Conservation (phyloP, 2,888 invertebrate genomes). For the Cerastis leucographa region DNA sequence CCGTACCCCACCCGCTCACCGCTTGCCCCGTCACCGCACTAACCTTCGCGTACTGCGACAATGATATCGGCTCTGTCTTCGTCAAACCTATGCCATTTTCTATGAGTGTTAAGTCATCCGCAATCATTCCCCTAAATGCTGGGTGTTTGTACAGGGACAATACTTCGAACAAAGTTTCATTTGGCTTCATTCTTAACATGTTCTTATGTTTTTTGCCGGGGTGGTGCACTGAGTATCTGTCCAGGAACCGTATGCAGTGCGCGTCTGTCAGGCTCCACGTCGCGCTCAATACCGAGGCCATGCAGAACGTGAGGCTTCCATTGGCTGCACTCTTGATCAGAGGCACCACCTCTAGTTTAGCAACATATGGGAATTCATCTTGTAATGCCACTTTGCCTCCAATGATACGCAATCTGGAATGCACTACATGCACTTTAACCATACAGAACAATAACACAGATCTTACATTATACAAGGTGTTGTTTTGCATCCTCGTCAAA, state of each 20-base stretch:
- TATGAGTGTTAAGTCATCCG: not conserved
- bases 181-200: slow-evolving; percentile 24
- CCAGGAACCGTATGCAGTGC: slow-evolving; percentile 44
- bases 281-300: slow-evolving; percentile 15
- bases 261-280: slow-evolving; percentile 37
- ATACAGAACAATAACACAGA: slow-evolving; percentile 26
- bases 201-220: slow-evolving; percentile 11
- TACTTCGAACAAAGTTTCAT: slow-evolving; percentile 5
- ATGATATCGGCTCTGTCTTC: slow-evolving; percentile 15
- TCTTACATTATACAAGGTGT: slow-evolving; percentile 1
- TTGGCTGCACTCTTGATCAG: not conserved
- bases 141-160: slow-evolving; percentile 4
- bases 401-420: slow-evolving; percentile 28
- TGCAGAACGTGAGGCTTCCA: slow-evolving; percentile 7
- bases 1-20: slow-evolving; percentile 4
- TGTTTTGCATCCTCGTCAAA: too few species aligned
- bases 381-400: slow-evolving; percentile 20
- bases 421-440: slow-evolving; percentile 1
- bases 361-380: slow-evolving; percentile 35
- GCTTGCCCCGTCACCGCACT: slow-evolving; percentile 24
- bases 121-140: slow-evolving; percentile 16
- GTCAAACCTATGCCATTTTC: slow-evolving; percentile 24
- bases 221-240: slow-evolving; percentile 8
- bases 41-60: slow-evolving; percentile 18
- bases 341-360: slow-evolving; percentile 12